phyloP scores from a whole-genome alignment of 1,140 invertebrate species.

The Dryas iulia region DNA sequence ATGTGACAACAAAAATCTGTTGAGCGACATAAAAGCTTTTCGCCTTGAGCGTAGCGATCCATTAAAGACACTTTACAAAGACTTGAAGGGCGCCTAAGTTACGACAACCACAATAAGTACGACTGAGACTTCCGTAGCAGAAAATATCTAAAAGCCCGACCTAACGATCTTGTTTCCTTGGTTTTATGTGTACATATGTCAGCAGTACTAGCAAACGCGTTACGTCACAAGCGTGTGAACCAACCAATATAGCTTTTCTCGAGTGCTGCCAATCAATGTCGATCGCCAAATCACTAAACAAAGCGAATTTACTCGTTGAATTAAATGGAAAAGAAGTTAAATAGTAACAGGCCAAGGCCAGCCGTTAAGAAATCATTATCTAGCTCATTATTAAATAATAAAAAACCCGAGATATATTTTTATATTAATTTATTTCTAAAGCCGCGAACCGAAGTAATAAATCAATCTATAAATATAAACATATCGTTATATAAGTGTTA shows the following conservation, averaged over 20 bases:
- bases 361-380: background rate
- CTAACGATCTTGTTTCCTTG: constrained; percentile 40
- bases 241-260: constrained; percentile 38
- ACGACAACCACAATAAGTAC: constrained; percentile 48
- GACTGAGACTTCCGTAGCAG: constrained; percentile 33
- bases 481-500: constrained; percentile 21
- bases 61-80: constrained; percentile 73
- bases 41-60: constrained; percentile 57
- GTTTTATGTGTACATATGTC: constrained; percentile 44
- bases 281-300: constrained; percentile 43
- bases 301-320: constrained; percentile 24
- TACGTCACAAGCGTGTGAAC: constrained; percentile 55
- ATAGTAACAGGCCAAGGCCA: constrained; percentile 1
- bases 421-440: background rate
- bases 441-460: constrained; percentile 13
- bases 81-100: constrained; percentile 59
- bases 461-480: constrained; percentile 21
- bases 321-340: background rate
- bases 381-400: background rate
- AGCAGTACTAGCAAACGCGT: constrained; percentile 38
- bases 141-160: constrained; percentile 8
- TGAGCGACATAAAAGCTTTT: constrained; percentile 69
- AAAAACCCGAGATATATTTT: background rate
- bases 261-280: constrained; percentile 50
- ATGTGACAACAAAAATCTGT: constrained; percentile 67